Evolutionary conservation across 2,113 vertebrate genomes (phyloP).

Genomic region (Trematocara stigmaticum): DNA sequence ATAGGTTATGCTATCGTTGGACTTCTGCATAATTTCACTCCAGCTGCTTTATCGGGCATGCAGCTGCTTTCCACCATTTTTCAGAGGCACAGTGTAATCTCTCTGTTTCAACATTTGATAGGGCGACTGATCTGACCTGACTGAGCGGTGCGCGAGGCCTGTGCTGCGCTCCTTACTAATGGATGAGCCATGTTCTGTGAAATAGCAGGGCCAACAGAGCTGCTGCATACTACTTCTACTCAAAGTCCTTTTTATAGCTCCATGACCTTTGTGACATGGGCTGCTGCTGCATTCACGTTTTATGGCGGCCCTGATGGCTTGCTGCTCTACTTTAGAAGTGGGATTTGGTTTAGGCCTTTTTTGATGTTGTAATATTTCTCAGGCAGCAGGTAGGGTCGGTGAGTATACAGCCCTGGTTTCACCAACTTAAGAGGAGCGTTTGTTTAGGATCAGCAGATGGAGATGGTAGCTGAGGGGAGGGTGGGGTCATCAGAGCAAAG

Average conservation of each 20-base stretch:
- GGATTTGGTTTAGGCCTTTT: neutral
- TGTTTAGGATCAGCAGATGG: conserved; percentile 39
- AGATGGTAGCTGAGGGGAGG: conserved; percentile 15
- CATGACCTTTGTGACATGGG: conserved; percentile 58
- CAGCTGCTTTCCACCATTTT: neutral
- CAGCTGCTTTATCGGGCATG: neutral
- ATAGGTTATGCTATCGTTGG: neutral
- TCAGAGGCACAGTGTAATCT: neutral
- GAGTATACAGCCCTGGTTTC: neutral
- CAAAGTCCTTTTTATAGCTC: conserved; percentile 47
- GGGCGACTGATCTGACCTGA: conserved; percentile 17
- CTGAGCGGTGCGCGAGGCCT: neutral
- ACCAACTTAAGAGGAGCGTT: conserved; percentile 1
- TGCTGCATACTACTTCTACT: conserved; percentile 20
- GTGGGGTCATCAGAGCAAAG: conserved; percentile 48
- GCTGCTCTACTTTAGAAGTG: neutral
- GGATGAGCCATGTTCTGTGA: conserved; percentile 33
- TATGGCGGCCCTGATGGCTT: neutral
- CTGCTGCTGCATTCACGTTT: conserved; percentile 2
- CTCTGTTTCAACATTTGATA: conserved; percentile 2
- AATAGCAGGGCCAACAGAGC: conserved; percentile 4
- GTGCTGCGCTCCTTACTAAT: conserved; percentile 30
- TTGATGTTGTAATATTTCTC: neutral
- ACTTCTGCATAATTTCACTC: neutral
- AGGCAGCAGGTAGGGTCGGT: neutral